These are phyloP conservation scores for Phasia obesa DNA, from an alignment of 2,888 invertebrate species.

Conservation along the genomic window DNA sequence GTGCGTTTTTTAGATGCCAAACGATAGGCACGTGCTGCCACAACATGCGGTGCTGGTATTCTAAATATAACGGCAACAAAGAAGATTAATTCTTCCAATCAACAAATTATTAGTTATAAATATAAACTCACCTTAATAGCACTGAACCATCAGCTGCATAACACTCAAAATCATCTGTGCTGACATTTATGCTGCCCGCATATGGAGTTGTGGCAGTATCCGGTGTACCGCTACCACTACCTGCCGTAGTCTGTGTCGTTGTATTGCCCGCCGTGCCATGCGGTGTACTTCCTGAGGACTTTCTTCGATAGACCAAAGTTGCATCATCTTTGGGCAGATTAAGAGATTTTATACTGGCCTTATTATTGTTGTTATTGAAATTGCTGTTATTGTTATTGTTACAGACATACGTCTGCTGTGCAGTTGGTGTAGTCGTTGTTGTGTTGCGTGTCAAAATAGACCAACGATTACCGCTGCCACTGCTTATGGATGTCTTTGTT, in stretches of 20 bases:
- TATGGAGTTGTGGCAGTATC: slow-evolving; percentile 70
- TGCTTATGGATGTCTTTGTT: slow-evolving; percentile 72
- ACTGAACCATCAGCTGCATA: slow-evolving; percentile 85
- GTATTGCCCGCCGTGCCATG: slow-evolving; percentile 55
- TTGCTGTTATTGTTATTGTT: slow-evolving; percentile 75
- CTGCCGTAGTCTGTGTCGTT: slow-evolving; percentile 34
- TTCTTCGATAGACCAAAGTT: slow-evolving; percentile 80
- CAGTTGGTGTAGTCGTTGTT: slow-evolving; percentile 59
- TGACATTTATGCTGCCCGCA: slow-evolving; percentile 74
- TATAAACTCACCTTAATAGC: slow-evolving; percentile 84
- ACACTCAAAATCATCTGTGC: slow-evolving; percentile 83
- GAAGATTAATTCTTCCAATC: too few relatives aligned
- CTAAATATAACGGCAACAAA: slow-evolving; percentile 75
- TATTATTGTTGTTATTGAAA: slow-evolving; percentile 77
- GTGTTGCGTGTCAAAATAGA: slow-evolving; percentile 76
- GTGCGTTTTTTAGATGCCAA: slow-evolving; percentile 81
- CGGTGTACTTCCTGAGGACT: slow-evolving; percentile 81
- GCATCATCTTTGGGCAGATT: slow-evolving; percentile 81
- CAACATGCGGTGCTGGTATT: slow-evolving; percentile 85
- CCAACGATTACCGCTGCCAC: slow-evolving; percentile 78
- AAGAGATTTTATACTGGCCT: slow-evolving; percentile 77
- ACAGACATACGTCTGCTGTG: slow-evolving; percentile 68
- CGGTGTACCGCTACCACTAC: slow-evolving; percentile 71
- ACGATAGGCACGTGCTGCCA: slow-evolving; percentile 84
- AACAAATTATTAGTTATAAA: not conserved